Evolutionary conservation across 2,888 invertebrate species (phyloP).

Genomic region (Invenusta paracnida): DNA sequence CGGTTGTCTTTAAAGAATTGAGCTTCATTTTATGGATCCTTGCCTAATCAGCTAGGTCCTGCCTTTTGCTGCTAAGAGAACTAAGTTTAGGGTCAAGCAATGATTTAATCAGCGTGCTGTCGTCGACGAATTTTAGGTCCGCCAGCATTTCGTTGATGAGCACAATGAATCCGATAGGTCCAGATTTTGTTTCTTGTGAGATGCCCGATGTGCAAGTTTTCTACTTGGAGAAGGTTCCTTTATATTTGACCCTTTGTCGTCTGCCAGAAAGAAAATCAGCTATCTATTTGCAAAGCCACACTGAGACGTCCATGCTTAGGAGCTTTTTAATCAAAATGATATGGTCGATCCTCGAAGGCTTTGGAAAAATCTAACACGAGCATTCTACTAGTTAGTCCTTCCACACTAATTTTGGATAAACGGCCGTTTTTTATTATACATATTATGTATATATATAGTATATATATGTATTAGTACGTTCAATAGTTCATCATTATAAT

Average conservation of each 20-base stretch:
- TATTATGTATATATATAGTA: no score
- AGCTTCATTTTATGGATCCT: constrained; percentile 12
- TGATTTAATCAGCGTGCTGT: background rate
- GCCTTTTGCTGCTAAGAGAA: constrained; percentile 12
- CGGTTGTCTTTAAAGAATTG: constrained; percentile 9
- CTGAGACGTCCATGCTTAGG: background rate
- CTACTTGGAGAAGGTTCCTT: background rate
- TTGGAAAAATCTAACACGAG: constrained; percentile 9
- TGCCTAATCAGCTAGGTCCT: constrained; percentile 2
- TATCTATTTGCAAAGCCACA: constrained; percentile 16
- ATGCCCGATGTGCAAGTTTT: background rate
- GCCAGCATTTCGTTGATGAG: background rate
- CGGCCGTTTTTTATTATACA: no score
- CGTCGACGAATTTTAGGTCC: background rate
- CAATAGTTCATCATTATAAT: no score
- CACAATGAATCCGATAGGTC: background rate
- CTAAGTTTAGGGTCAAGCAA: background rate
- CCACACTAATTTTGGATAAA: no score
- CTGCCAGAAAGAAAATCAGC: constrained; percentile 56
- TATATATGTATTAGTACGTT: no score
- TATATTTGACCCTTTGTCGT: background rate
- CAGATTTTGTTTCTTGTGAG: background rate
- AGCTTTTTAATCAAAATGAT: background rate
- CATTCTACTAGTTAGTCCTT: constrained; percentile 6
- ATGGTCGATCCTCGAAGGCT: constrained; percentile 19